These are phyloP conservation scores for Rhynchonycteris naso DNA, from an alignment of 2,797 vertebrate species.

Conservation along the genomic window DNA sequence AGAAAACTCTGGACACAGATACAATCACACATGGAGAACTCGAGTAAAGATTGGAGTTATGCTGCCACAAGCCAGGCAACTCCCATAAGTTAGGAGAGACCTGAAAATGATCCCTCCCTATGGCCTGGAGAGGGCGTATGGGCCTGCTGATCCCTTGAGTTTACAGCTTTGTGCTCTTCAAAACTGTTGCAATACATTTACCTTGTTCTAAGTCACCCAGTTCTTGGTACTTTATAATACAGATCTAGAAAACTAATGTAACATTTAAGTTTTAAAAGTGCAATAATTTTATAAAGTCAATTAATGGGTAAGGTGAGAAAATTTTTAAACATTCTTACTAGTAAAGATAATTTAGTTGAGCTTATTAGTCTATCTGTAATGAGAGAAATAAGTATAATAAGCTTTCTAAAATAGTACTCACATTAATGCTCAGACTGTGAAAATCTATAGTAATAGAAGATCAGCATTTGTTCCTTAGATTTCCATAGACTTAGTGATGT, in stretches of 20 bases:
- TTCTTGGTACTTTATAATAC: neutral
- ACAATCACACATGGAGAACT: neutral
- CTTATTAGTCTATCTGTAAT: neutral
- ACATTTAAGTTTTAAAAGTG: neutral
- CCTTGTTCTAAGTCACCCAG: neutral
- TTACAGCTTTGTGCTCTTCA: neutral
- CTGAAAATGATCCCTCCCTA: neutral
- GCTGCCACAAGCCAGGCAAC: no score
- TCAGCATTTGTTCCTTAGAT: slow-evolving; percentile 67
- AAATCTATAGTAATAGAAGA: slow-evolving; percentile 60
- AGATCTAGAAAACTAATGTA: neutral
- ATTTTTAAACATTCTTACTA: neutral
- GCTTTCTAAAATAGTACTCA: neutral
- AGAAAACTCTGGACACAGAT: no score
- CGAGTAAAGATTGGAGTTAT: neutral
- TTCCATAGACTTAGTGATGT: slow-evolving; percentile 38
- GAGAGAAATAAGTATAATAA: neutral
- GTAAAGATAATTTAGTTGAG: neutral
- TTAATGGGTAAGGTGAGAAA: neutral
- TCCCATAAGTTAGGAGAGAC: neutral
- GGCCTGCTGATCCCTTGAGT: rapidly evolving
- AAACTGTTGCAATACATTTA: neutral
- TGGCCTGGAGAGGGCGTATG: neutral
- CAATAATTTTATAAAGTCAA: neutral
- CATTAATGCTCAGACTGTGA: slow-evolving; percentile 1